Base-by-base conservation (phyloP, 2,888 invertebrate species). In the Desoria tigrina region DNA sequence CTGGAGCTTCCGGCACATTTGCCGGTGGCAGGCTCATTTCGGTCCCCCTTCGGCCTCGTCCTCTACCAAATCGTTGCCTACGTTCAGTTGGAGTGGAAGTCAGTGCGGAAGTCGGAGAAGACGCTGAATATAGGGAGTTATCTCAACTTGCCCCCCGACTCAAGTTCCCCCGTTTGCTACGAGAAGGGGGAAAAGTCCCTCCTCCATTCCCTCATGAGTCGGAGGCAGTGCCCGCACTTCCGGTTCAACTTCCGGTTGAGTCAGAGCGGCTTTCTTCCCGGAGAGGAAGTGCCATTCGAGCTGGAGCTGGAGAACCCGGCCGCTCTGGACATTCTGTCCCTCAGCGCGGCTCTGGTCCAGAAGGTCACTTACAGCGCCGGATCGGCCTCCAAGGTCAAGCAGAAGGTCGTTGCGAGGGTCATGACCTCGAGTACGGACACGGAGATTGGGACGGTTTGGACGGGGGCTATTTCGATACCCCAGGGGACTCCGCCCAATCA, bases 211-310 rank as follows among this genome's bases (percentile, higher is more conserved):
- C 16, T 39, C 9, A 39, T 39, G 9, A 39, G 39, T 39, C 18
- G 42, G 21, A 42, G 39, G 39, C 42, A n/a, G 16, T 11, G 9
- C 39, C 42, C 61, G 2, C 61, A 61, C 14, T 61, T 61, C 21
- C 53, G 54, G 54, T 61, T 61, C 27, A 0, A 37, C 23, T 39
- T 54, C 21, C 53, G 53, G 28, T 11, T 61, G 28, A 18, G 54
- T 6, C 54, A 61, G 21, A 26, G 27, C 18, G 61, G 61, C 21
- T 61, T 54, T 21, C 54, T 61, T n/a, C 54, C 54, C 3, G 61
- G 61, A 2, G 61, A 61, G 42, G 61, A 61, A 28, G 42, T 61
- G 16, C 61, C 61, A 1, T 61, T 61, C 23, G 39, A 24, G 28
- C 28, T 61, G 11, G 61, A 61, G 21, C 18, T 61, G 4, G 61